Evolutionary conservation across 1,140 invertebrate genomes (phyloP), one percentile per base, ranked within the genome.

Genomic region (Telenomus remus): DNA sequence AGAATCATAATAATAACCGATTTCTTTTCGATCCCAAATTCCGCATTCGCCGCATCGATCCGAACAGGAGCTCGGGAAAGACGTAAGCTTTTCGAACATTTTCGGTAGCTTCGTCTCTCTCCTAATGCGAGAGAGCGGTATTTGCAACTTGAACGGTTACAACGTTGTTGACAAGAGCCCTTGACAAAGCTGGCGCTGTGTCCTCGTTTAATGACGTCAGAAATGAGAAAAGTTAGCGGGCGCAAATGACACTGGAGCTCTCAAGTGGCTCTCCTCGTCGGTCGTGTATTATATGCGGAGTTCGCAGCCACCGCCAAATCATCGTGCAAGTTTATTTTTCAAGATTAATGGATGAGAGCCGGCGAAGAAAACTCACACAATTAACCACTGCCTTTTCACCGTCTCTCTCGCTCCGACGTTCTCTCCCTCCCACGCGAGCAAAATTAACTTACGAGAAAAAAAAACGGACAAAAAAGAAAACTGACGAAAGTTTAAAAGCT

Each of bases 121-220:
- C 44, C 61, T 73, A 66, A 66, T 65, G 43, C 33, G 68, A 27
- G 15, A 14, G 6, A 11, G 14, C 39, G 54, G 42, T 69, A 68
- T 76, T 76, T 60, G 59, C 47, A 64, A 64, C 48, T 65, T 56
- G 56, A 53, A 55, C 48, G 53, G 54, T 48, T 64, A 49, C 51
- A n/a, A 54, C 63, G 57, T 70, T 76, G 68, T 66, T 76, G 60
- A 55, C 39, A 54, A 76, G 73, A 44, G 42, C 66, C 46, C 66
- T 76, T 46, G 61, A 70, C 63, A 71, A 60, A 27, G 48, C 42
- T 48, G 59, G 43, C 53, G 42, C 37, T 70, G 54, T 50, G 53
- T 70, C 61, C 66, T 66, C 66, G 73, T 66, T 61, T 66, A 70
- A 76, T 65, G 73, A 70, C 56, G 73, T 70, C 66, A 71, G 61